These are phyloP conservation scores for Nylanderia fulva DNA, from an alignment of 1,140 invertebrate genomes.

Conservation along the genomic window DNA sequence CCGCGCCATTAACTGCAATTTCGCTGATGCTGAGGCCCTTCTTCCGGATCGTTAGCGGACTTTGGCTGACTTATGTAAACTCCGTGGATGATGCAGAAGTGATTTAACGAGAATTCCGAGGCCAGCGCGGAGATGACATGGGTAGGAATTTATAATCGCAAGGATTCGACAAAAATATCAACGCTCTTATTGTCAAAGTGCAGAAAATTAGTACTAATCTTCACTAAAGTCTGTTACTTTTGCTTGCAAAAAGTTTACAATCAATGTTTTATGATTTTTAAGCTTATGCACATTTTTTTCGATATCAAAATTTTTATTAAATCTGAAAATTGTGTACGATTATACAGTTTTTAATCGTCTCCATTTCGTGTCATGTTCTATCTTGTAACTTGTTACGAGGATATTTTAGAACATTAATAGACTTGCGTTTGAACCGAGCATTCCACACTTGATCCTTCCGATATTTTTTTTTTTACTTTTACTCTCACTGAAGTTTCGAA, in stretches of 20 bases:
- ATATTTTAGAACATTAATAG: constrained; percentile 24
- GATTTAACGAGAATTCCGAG: constrained; percentile 71
- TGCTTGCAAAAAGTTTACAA: neutral
- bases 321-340: neutral
- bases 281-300: neutral
- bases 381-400: constrained; percentile 11
- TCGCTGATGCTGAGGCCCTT: constrained; percentile 75
- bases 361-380: neutral
- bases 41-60: constrained; percentile 79
- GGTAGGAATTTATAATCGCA: constrained; percentile 54
- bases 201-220: constrained; percentile 1
- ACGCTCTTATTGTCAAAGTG: neutral
- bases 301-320: neutral
- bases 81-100: constrained; percentile 71
- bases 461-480: constrained; percentile 21
- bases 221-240: neutral
- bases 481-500: constrained; percentile 44
- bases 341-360: neutral
- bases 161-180: constrained; percentile 35
- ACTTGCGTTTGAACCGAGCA: constrained; percentile 45
- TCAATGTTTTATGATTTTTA: neutral
- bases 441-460: constrained; percentile 17
- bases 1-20: constrained; percentile 79
- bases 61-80: constrained; percentile 77
- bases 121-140: constrained; percentile 41